Percentiles rank a stretch among this genome's conserved stretches.
phyloP scores from a whole-genome alignment of 2,797 vertebrate genomes.

The Chelmon rostratus region DNA sequence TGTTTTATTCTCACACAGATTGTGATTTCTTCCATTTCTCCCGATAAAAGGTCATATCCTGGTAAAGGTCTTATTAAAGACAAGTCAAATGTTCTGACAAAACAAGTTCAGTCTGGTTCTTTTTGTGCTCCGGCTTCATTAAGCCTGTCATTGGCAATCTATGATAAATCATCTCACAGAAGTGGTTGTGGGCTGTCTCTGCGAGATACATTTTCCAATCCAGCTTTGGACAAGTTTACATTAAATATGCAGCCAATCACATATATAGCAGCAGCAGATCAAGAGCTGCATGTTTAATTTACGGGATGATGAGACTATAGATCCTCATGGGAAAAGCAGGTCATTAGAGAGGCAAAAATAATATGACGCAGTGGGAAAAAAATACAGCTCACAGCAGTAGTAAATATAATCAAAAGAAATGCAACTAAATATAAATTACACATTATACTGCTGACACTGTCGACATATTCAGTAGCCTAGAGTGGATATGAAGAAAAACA shows the following conservation, averaged over 20 bases:
- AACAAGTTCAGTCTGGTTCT: background rate
- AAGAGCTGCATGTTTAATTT: conserved; percentile 45
- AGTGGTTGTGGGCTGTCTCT: conserved; percentile 14
- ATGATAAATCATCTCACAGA: conserved; percentile 13
- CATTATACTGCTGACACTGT: conserved; percentile 11
- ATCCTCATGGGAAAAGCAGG: conserved; percentile 46
- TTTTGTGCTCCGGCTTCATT: conserved; percentile 34
- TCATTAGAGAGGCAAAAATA: conserved; percentile 36
- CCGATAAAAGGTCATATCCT: conserved; percentile 3
- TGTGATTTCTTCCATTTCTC: conserved; percentile 19
- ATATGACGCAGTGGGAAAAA: background rate
- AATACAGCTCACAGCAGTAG: conserved; percentile 8
- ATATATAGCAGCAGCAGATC: conserved; percentile 35
- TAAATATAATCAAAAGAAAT: conserved; percentile 23
- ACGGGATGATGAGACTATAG: conserved; percentile 9
- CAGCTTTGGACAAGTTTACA: conserved; percentile 31
- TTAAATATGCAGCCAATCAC: conserved; percentile 34
- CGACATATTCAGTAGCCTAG: background rate
- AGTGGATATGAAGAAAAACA: background rate
- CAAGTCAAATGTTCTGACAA: conserved; percentile 19
- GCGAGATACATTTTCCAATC: conserved; percentile 26
- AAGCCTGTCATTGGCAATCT: conserved; percentile 7
- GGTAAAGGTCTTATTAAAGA: conserved; percentile 10
- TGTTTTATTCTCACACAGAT: conserved; percentile 40
- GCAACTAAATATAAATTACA: conserved; percentile 6